phyloP scores from a whole-genome alignment of 2,888 invertebrate genomes.

The Dynastes tityus region DNA sequence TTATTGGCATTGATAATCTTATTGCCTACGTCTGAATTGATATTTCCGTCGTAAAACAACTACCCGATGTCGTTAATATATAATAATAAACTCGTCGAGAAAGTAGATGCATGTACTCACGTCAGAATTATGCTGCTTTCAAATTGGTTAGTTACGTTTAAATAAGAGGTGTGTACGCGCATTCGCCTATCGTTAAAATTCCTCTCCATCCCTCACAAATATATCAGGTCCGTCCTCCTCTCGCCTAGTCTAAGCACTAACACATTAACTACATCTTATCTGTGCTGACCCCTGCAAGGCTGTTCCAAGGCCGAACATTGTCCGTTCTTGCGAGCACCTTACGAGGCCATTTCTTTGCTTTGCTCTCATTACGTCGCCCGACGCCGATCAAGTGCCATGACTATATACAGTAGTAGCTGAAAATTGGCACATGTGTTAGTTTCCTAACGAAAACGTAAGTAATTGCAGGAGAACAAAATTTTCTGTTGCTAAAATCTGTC shows the following conservation, averaged over 20 bases:
- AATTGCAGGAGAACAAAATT: too few relatives aligned
- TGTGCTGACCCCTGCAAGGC: slow-evolving; percentile 68
- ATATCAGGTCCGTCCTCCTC: slow-evolving; percentile 7
- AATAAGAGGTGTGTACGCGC: slow-evolving; percentile 13
- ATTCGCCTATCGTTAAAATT: slow-evolving; percentile 32
- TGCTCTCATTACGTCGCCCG: slow-evolving; percentile 67
- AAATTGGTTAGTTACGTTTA: slow-evolving; percentile 3
- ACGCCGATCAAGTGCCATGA: slow-evolving; percentile 11
- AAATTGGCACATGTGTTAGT: background rate
- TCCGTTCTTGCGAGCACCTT: slow-evolving; percentile 65
- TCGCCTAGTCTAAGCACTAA: slow-evolving; percentile 4
- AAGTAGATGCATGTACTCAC: background rate
- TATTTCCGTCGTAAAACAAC: slow-evolving; percentile 31
- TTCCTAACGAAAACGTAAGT: too few relatives aligned
- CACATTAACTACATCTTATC: slow-evolving; percentile 40
- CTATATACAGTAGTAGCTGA: background rate
- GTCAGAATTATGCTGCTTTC: background rate
- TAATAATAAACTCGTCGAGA: background rate
- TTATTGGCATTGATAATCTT: slow-evolving; percentile 27
- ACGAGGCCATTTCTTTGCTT: slow-evolving; percentile 61
- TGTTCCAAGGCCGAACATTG: slow-evolving; percentile 72
- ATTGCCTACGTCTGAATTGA: slow-evolving; percentile 2
- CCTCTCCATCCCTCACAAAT: slow-evolving; percentile 28
- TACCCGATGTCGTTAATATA: background rate
- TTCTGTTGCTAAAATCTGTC: too few relatives aligned